Evolutionary conservation across 2,797 vertebrate genomes (phyloP).

Genomic region (Heterohyrax brucei): DNA sequence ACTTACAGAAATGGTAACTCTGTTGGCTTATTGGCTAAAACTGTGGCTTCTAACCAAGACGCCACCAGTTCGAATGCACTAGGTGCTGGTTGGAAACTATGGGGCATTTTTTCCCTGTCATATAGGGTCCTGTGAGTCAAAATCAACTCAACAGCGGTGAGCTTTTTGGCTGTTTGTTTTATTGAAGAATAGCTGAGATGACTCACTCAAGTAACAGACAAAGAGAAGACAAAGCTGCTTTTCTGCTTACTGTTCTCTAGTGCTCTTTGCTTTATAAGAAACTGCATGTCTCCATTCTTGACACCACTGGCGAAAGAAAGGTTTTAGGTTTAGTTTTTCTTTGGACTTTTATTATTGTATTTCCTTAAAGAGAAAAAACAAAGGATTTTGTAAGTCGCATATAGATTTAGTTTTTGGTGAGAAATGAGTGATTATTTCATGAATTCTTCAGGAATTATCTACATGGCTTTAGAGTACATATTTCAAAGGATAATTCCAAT

Average conservation of each 20-base stretch:
- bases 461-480: slow-evolving; percentile 50
- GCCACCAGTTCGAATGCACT: too few relatives aligned
- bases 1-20: neutral
- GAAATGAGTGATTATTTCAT: slow-evolving; percentile 5
- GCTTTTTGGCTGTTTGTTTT: too few relatives aligned
- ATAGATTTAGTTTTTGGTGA: slow-evolving; percentile 40
- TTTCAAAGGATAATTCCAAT: slow-evolving; percentile 59
- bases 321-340: slow-evolving; percentile 1
- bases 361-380: slow-evolving; percentile 52
- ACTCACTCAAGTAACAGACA: neutral
- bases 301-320: neutral
- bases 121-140: too few relatives aligned
- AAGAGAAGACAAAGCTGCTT: neutral
- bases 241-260: neutral
- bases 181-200: neutral
- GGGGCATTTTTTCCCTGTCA: too few relatives aligned
- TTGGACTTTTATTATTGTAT: neutral
- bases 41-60: too few relatives aligned
- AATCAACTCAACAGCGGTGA: too few relatives aligned
- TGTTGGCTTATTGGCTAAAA: too few relatives aligned
- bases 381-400: neutral
- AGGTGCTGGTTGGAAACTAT: too few relatives aligned
- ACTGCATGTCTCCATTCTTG: neutral
- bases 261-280: neutral
- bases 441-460: slow-evolving; percentile 43